Evolutionary conservation across 2,888 invertebrate genomes (phyloP).

Genomic region (Antitype chi): DNA sequence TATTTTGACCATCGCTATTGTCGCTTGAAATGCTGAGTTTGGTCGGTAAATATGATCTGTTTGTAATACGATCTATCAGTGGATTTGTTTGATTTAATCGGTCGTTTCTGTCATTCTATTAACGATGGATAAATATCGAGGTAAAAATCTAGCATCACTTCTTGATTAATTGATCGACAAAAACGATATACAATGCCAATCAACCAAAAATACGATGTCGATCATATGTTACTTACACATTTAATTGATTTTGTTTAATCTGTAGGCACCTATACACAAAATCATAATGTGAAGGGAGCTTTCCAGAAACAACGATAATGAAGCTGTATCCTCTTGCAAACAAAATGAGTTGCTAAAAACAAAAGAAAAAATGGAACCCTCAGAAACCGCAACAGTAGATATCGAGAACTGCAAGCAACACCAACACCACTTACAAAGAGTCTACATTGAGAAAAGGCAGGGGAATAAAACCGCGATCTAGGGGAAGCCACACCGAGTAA

Average conservation of each 20-base stretch:
- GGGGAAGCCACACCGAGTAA: slow-evolving; percentile 20
- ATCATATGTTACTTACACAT: background rate
- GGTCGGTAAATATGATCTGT: background rate
- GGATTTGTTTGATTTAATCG: background rate
- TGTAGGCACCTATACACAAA: background rate
- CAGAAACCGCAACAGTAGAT: slow-evolving; percentile 31
- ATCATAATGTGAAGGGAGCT: background rate
- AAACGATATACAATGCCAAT: background rate
- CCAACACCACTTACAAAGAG: slow-evolving; percentile 27
- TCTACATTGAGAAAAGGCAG: slow-evolving; percentile 24
- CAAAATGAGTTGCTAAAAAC: slow-evolving; percentile 12
- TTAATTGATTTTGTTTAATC: background rate
- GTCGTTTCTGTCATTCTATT: background rate
- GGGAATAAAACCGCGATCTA: slow-evolving; percentile 25
- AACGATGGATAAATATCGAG: no score
- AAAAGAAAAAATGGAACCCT: slow-evolving; percentile 23
- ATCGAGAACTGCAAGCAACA: slow-evolving; percentile 31
- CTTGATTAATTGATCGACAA: background rate
- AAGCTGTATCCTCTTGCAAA: slow-evolving; percentile 11
- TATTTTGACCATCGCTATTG: no score
- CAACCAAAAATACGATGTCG: background rate
- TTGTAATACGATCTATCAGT: background rate
- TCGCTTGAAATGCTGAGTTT: background rate
- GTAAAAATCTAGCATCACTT: background rate
- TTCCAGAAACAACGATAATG: slow-evolving; percentile 21